Percentiles rank a stretch among this genome's conserved stretches.
Evolutionary conservation across 2,888 invertebrate species (phyloP).

Genomic region (Lycocerus yunnanus): DNA sequence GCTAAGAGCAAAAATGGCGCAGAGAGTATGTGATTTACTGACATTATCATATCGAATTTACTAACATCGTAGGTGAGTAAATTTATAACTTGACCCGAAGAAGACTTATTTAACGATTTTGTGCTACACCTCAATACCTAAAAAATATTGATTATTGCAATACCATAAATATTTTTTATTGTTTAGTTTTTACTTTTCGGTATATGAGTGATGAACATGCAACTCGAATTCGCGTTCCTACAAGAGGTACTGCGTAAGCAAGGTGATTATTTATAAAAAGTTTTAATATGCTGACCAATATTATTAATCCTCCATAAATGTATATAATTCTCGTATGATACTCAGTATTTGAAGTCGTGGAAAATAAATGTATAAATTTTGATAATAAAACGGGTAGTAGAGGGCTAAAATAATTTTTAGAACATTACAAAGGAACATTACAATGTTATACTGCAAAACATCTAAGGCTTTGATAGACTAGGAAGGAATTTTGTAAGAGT

Average conservation of each 20-base stretch:
- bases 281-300: not conserved
- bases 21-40: slow-evolving; percentile 47
- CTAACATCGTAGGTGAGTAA: slow-evolving; percentile 64
- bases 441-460: no score
- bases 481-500: no score
- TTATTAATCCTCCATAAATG: not conserved
- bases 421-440: no score
- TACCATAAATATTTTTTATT: no score
- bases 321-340: not conserved
- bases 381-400: not conserved
- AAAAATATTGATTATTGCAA: no score
- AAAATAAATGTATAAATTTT: not conserved
- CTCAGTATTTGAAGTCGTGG: not conserved
- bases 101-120: no score
- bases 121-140: no score
- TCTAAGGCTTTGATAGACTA: no score
- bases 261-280: not conserved
- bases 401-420: not conserved
- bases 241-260: not conserved
- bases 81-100: no score
- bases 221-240: not conserved
- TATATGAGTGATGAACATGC: not conserved
- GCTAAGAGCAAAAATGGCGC: slow-evolving; percentile 74
- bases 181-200: not conserved
- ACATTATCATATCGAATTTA: slow-evolving; percentile 63